Evolutionary conservation across 2,888 invertebrate species (phyloP).

Genomic region (Vesta saturnalis): DNA sequence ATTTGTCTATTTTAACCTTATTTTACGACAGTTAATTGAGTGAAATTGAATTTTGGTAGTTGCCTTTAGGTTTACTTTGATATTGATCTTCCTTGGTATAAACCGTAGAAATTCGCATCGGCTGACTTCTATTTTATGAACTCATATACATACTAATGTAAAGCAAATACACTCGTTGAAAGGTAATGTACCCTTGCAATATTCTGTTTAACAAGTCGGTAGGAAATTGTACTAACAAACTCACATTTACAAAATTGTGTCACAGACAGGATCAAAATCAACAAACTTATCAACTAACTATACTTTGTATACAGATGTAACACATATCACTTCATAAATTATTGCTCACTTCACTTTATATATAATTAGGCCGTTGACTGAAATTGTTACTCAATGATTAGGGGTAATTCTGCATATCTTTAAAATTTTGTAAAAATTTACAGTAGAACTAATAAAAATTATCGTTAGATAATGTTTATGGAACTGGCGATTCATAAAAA

Average conservation of each 20-base stretch:
- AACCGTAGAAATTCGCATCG: background rate
- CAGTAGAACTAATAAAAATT: no score
- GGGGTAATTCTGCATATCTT: no score
- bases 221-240: background rate
- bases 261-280: background rate
- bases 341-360: no score
- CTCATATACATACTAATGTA: conserved; percentile 7
- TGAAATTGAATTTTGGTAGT: background rate
- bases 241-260: background rate
- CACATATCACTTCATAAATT: no score
- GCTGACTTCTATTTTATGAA: background rate
- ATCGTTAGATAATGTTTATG: no score
- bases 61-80: background rate
- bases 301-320: no score
- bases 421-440: no score
- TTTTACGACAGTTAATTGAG: background rate
- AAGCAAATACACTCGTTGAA: background rate
- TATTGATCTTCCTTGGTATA: background rate
- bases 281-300: no score
- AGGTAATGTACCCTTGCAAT: background rate
- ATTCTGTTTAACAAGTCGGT: background rate
- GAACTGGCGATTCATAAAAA: no score
- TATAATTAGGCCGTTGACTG: no score
- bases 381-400: no score
- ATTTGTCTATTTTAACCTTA: background rate